Evolutionary conservation across 2,797 vertebrate species (phyloP).

Genomic region (Anguilla pacifica): DNA sequence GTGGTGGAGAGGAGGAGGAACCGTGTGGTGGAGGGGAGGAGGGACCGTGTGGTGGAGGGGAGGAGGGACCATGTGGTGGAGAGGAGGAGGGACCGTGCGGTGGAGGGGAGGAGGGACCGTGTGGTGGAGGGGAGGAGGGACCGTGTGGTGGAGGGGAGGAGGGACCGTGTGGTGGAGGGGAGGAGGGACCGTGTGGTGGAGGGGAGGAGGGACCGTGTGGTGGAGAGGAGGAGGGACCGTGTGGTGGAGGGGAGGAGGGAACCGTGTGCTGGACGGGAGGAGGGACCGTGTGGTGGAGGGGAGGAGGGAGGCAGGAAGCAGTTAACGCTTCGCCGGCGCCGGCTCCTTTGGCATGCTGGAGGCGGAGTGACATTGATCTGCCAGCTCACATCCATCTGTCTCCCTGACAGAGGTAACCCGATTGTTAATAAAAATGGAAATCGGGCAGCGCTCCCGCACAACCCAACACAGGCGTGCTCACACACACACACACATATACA

Average conservation of each 20-base stretch:
- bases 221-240: not conserved
- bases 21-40: too few species aligned
- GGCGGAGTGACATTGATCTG: conserved; percentile 73
- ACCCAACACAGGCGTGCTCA: conserved; percentile 1
- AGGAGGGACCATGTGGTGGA: too few species aligned
- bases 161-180: too few species aligned
- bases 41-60: not conserved
- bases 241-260: not conserved
- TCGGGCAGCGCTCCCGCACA: conserved; percentile 63
- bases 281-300: not conserved
- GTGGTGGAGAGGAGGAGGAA: too few species aligned
- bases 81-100: not conserved
- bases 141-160: too few species aligned
- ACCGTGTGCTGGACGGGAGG: not conserved
- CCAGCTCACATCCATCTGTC: conserved; percentile 69
- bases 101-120: not conserved
- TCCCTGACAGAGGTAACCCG: conserved; percentile 71
- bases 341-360: conserved; percentile 65
- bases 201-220: too few species aligned
- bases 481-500: not conserved
- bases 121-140: not conserved
- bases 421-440: conserved; percentile 83
- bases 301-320: conserved; percentile 46
- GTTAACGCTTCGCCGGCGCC: conserved; percentile 53
- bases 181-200: not conserved